Evolutionary conservation across 1,140 invertebrate genomes (phyloP), one percentile per base, ranked within the genome.

Genomic region (Drosophila watanabei): DNA sequence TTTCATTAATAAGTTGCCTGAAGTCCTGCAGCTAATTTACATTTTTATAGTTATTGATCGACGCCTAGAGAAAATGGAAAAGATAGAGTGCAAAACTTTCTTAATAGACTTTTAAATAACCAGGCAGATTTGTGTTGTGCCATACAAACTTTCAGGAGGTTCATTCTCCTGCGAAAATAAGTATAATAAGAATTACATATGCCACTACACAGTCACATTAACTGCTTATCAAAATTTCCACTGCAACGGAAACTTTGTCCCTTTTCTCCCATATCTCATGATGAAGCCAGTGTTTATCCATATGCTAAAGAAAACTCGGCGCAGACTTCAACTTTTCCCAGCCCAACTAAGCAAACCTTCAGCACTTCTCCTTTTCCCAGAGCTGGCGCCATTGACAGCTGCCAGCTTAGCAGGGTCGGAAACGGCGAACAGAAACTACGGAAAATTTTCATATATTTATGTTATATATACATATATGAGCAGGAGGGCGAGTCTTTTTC

Each of bases 321-420:
- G 48, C 37, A 56, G 56, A n/a, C 56, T 56, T 51, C 43, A 69
- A 69, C 49, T 77, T 78, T 66, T 60, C 43, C 56, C 49, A 43
- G 37, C 20, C 43, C 56, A 43, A 56, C 63, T 48, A 62, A 70
- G 57, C 75, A 78, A 69, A 78, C 64, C 64, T 78, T 78, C 63
- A n/a, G 61, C 57, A 32, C 51, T 78, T 70, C 78, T 46, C 56
- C 63, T 54, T 66, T 37, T 54, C 62, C 41, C 65, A 71, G 52
- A 48, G 57, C 52, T 72, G 32, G 68, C 70, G 54, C 70, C 76
- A 79, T 79, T 71, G 77, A 72, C 77, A 79, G 77, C 77, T 79
- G 77, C 61, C 76, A 63, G 77, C 58, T 79, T 79, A 78, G 58
- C 52, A 43, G 20, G 43, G 51, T 28, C 24, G 58, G 65, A 43